phyloP scores from a whole-genome alignment of 2,888 invertebrate species.

The Herminia tarsipennalis region DNA sequence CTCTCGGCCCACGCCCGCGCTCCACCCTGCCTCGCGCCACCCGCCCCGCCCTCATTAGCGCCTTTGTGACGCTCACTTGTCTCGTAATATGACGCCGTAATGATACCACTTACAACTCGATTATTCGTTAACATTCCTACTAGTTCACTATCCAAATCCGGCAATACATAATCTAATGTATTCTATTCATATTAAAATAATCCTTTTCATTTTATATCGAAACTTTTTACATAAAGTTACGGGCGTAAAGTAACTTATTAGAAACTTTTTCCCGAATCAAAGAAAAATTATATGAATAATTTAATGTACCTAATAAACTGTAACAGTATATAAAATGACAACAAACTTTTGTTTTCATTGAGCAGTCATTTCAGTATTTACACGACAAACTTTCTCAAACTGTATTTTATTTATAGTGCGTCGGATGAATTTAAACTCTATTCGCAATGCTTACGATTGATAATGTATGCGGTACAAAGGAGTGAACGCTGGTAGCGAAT shows the following conservation, averaged over 20 bases:
- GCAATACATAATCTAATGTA: background rate
- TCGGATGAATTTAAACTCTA: conserved; percentile 58
- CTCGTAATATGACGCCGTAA: conserved; percentile 79
- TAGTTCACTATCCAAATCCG: conserved; percentile 18
- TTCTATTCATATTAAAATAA: no score
- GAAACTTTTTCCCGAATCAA: background rate
- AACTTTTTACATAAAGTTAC: conserved; percentile 1
- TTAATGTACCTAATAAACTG: background rate
- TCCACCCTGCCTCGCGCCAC: conserved; percentile 24
- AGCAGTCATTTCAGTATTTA: conserved; percentile 36
- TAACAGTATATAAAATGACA: conserved; percentile 21
- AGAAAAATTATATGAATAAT: background rate
- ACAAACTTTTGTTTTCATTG: conserved; percentile 45
- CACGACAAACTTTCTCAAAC: conserved; percentile 37
- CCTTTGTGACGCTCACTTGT: conserved; percentile 83
- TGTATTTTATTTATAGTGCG: conserved; percentile 31
- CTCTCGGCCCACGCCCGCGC: conserved; percentile 45
- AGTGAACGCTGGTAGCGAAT: conserved; percentile 48
- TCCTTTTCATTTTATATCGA: no score
- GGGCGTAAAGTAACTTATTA: background rate
- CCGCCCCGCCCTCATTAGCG: conserved; percentile 80
- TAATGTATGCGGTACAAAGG: conserved; percentile 50
- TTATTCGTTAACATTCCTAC: conserved; percentile 57
- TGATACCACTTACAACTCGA: conserved; percentile 76
- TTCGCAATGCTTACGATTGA: conserved; percentile 59